Conservation (phyloP, 2,888 invertebrate species). For the Pecten maximus region DNA sequence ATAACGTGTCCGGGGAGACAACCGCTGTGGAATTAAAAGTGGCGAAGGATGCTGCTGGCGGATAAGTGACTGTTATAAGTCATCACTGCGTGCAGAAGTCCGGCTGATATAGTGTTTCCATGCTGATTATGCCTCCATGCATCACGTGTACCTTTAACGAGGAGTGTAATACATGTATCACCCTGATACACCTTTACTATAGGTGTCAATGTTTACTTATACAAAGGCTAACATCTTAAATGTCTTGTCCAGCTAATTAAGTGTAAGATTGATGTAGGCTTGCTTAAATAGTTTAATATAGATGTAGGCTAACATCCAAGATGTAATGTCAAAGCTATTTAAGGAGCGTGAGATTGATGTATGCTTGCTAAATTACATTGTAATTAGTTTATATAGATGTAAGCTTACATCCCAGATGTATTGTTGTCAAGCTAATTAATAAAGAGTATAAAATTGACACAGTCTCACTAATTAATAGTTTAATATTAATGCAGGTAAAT, state of each 20-base stretch:
- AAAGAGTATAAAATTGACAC: too few species aligned
- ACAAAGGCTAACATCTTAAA: neutral
- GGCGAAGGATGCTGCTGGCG: neutral
- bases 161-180: neutral
- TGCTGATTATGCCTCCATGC: constrained; percentile 25
- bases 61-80: neutral
- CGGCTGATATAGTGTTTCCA: neutral
- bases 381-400: too few species aligned
- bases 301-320: neutral
- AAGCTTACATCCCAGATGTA: too few species aligned
- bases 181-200: neutral
- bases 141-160: constrained; percentile 24
- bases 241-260: neutral
- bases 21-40: neutral
- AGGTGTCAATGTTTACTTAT: too few species aligned
- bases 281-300: neutral
- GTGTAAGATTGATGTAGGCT: neutral
- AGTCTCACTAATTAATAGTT: too few species aligned
- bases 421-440: too few species aligned
- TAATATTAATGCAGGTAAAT: too few species aligned
- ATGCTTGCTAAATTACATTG: neutral
- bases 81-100: constrained; percentile 34
- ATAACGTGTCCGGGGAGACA: neutral
- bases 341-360: neutral
- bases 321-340: neutral